Evolutionary conservation across 2,113 vertebrate species (phyloP).

Genomic region (Gymnorhina tibicen): DNA sequence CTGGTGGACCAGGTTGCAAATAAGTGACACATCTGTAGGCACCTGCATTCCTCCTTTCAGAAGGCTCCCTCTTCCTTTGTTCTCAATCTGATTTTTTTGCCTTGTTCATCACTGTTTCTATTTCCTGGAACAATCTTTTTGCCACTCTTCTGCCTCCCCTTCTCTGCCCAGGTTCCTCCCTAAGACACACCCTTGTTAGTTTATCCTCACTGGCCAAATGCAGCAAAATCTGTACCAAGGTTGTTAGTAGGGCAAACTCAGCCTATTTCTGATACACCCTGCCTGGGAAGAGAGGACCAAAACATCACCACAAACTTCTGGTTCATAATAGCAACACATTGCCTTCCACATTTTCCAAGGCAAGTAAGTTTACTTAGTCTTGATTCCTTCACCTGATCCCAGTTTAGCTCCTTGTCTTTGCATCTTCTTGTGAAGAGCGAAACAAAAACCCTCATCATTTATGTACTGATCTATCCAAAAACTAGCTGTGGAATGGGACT

Average conservation of each 20-base stretch:
- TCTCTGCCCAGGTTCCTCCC: neutral
- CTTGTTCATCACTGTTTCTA: neutral
- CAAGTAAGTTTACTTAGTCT: neutral
- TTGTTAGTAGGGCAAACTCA: neutral
- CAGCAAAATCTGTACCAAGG: neutral
- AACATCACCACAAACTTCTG: neutral
- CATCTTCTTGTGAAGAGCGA: neutral
- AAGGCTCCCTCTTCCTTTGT: neutral
- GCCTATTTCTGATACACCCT: neutral
- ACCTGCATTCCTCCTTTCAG: neutral
- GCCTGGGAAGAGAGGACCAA: neutral
- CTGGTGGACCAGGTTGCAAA: rapidly evolving
- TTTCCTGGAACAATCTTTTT: neutral
- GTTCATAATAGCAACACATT: neutral
- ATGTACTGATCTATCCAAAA: neutral
- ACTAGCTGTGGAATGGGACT: neutral
- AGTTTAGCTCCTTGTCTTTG: neutral
- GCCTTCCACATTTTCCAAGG: neutral
- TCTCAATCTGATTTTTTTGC: neutral
- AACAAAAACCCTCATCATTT: neutral
- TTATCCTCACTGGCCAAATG: neutral
- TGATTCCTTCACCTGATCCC: neutral
- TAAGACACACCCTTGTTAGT: neutral
- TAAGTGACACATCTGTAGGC: neutral
- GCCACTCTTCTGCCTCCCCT: neutral